A percentile compares a stretch with the other conserved stretches of the same genome.
These are phyloP conservation scores for Mohoua ochrocephala DNA, from an alignment of 2,113 vertebrate genomes.

Conservation along the genomic window DNA sequence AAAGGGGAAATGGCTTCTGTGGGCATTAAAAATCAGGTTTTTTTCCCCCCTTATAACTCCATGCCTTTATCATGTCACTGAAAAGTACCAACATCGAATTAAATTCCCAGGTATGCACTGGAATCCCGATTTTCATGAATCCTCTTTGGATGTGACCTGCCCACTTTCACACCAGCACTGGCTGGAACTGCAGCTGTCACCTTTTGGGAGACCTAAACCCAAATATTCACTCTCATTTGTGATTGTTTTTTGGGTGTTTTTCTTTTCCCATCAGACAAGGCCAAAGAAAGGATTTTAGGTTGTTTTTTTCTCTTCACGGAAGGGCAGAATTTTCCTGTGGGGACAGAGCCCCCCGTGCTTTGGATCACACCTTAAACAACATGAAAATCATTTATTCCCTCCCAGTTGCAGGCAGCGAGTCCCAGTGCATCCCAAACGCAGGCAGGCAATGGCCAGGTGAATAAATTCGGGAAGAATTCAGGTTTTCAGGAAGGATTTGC, in stretches of 20 bases:
- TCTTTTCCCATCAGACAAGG: not conserved
- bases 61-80: not conserved
- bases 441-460: not conserved
- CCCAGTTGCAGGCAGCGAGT: not conserved
- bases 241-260: fast-evolving
- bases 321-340: not conserved
- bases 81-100: not conserved
- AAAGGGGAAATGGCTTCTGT: not conserved
- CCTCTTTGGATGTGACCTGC: not conserved
- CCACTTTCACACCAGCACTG: not conserved
- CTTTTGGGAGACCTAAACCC: not conserved
- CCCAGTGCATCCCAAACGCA: not conserved
- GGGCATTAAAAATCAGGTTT: not conserved
- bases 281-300: not conserved
- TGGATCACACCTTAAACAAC: not conserved
- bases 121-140: not conserved
- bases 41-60: not conserved
- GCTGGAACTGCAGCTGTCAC: not conserved
- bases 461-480: not conserved
- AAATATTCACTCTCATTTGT: not conserved
- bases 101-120: not conserved
- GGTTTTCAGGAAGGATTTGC: not conserved
- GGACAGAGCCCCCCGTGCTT: not conserved
- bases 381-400: not conserved
- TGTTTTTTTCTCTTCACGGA: not conserved